Evolutionary conservation across 92 coral and sea anemone species (phyloP).

Genomic region (Palythoa grandis): DNA sequence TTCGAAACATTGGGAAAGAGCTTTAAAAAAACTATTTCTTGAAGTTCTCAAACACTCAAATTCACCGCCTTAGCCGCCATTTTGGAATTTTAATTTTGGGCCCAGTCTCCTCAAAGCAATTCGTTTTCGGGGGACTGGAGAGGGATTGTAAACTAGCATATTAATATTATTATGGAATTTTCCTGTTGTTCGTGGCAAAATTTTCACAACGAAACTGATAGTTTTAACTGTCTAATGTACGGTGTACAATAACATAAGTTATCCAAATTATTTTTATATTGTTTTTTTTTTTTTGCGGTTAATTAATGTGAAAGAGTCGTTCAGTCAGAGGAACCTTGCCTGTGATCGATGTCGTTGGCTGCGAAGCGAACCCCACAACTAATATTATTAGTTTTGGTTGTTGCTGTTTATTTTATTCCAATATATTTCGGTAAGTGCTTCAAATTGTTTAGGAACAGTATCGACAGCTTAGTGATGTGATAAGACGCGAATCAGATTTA

Average conservation of each 20-base stretch:
- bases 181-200: background rate
- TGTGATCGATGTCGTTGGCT: background rate
- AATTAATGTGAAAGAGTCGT: background rate
- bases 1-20: background rate
- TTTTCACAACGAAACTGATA: background rate
- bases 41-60: background rate
- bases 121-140: background rate
- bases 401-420: background rate
- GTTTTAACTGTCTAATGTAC: background rate
- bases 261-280: no score
- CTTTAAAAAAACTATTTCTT: background rate
- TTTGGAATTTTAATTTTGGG: background rate
- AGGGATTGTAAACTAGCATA: conserved; percentile 2
- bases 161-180: background rate
- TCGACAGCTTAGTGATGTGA: no score
- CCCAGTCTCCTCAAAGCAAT: conserved; percentile 18
- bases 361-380: background rate
- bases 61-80: background rate
- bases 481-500: no score
- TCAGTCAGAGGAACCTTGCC: background rate
- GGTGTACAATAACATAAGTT: no score
- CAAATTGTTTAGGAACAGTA: background rate
- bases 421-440: background rate
- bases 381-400: background rate
- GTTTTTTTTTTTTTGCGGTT: no score